Base-by-base conservation (phyloP, 2,113 vertebrate species). In the Alouatta palliata region DNA sequence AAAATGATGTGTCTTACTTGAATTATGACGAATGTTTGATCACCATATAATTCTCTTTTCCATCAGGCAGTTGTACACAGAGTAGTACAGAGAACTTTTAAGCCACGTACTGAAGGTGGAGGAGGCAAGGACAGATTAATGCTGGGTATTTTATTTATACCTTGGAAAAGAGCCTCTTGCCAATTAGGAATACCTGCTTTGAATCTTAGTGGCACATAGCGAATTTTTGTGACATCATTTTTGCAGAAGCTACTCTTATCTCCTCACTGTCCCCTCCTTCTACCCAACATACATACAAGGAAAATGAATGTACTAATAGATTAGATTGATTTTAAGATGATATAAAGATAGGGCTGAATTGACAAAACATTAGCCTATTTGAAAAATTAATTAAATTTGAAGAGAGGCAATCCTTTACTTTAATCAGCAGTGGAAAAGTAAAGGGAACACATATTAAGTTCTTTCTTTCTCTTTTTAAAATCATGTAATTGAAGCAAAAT, bases 211-310 rank as follows among this genome's bases (percentile, higher is more conserved):
- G 19, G 23, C 6, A 16, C 16, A 80, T 73, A 45, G 14, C 11
- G 9, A 1, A 12, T 35, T 20, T 84, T 6, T 35, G 8, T 66
- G 58, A 2, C 77, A 2, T 70, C 75, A 54, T 37, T 64, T 87
- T 91, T 61, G 64, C 16, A 71, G 13, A 27, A 75, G 30, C 3
- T 80, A 35, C 1, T 4, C 35, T 37, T 75, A 5, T 27, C 27
- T 68, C 13, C 2, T 54, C 7, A 21, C 17, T 30, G 6, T 45
- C 19, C 20, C 1, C 52, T 58, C 5, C 56, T 30, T 95, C 27
- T 12, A 47, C 37, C n/a, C 0, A 32, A 81, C 5, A 32, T 19
- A 56, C 0, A 14, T 35, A 58, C 9, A 3, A 2, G 17, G 30
- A 66, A 47, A 64, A 58, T 64, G 35, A 45, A 91, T 32, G 25